phyloP scores from a whole-genome alignment of 2,888 invertebrate genomes.

The Cactoblastis cactorum region DNA sequence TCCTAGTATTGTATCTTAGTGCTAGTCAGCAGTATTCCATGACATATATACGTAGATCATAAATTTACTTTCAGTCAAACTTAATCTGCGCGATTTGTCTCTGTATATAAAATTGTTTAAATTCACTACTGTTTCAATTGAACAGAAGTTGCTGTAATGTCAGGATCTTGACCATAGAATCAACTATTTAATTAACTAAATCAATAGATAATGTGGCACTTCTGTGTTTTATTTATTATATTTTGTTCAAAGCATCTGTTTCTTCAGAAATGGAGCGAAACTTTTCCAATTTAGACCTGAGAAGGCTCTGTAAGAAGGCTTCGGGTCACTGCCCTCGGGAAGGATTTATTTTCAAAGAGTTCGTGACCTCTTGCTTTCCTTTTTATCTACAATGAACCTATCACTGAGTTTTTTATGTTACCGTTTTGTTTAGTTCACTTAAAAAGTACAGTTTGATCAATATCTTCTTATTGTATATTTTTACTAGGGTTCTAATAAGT shows the following conservation, averaged over 20 bases:
- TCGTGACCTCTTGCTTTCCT: slow-evolving; percentile 18
- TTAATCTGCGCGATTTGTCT: too few relatives aligned
- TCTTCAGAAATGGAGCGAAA: slow-evolving; percentile 29
- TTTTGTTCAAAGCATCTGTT: slow-evolving; percentile 16
- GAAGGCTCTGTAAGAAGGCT: slow-evolving; percentile 14
- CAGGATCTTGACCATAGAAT: neutral
- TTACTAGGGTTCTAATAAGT: too few relatives aligned
- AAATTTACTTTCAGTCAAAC: too few relatives aligned
- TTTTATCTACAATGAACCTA: slow-evolving; percentile 1
- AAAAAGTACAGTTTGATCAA: too few relatives aligned
- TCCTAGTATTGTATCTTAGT: too few relatives aligned
- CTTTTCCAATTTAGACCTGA: slow-evolving; percentile 47
- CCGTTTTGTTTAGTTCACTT: neutral
- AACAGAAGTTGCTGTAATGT: too few relatives aligned
- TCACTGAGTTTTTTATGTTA: neutral
- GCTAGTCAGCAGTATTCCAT: too few relatives aligned
- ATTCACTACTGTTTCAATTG: too few relatives aligned
- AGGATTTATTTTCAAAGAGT: slow-evolving; percentile 33
- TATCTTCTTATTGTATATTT: too few relatives aligned
- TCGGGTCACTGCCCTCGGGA: slow-evolving; percentile 24
- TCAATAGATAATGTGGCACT: neutral
- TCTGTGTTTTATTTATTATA: neutral
- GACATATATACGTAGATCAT: too few relatives aligned
- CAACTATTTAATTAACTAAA: too few relatives aligned
- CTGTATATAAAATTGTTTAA: too few relatives aligned